Conservation (phyloP, 1,140 invertebrate species). For the Papilio glaucus region DNA sequence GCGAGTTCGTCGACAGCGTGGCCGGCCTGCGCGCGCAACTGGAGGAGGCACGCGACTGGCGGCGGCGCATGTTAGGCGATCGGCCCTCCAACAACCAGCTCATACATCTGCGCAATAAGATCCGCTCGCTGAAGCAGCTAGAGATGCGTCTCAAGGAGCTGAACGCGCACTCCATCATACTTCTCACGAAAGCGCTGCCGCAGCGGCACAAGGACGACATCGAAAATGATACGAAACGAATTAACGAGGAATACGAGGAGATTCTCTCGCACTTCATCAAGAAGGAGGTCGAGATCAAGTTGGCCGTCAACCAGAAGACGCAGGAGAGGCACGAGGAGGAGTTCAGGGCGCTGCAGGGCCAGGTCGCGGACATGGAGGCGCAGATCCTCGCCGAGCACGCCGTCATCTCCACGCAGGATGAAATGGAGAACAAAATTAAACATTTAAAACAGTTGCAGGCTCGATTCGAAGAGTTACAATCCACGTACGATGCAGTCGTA, state of each 20-base stretch:
- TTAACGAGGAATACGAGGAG: conserved; percentile 60
- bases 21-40: conserved; percentile 59
- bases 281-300: conserved; percentile 60
- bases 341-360: conserved; percentile 54
- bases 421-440: conserved; percentile 72
- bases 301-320: conserved; percentile 52
- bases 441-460: conserved; percentile 66
- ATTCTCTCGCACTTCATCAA: conserved; percentile 50
- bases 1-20: conserved; percentile 62
- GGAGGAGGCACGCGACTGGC: conserved; percentile 64
- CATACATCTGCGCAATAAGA: conserved; percentile 70
- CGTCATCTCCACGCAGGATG: conserved; percentile 76
- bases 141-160: conserved; percentile 68
- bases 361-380: conserved; percentile 65
- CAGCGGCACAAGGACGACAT: conserved; percentile 65
- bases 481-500: conserved; percentile 67
- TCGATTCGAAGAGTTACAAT: conserved; percentile 71
- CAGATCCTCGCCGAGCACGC: conserved; percentile 79
- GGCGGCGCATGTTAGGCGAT: conserved; percentile 62
- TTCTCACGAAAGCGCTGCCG: conserved; percentile 66
- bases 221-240: conserved; percentile 59
- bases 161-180: conserved; percentile 65
- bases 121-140: conserved; percentile 68
- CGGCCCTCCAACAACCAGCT: conserved; percentile 63
- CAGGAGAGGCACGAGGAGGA: conserved; percentile 50